Base-by-base conservation (phyloP, 2,888 invertebrate species). In the Pandemis cinnamomeana region DNA sequence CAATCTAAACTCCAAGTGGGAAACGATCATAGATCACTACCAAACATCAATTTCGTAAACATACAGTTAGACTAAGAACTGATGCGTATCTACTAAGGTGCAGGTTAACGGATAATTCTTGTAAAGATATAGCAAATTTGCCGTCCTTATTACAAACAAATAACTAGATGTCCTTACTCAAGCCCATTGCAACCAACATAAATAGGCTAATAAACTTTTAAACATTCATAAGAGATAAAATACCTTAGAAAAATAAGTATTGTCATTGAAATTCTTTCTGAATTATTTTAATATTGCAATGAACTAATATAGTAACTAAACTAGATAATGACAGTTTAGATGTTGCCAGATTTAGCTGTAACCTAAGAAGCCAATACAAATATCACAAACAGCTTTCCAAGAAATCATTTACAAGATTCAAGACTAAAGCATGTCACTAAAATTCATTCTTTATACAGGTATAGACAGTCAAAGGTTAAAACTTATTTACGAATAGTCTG, bases 401-500 rank as follows among this genome's bases (percentile, higher is more conserved):
- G 84, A 84, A 85, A 87, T 83, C 84, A 83, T 86, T 82, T 85
- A 81, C 81, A 85, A 81, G 84, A 85, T 81, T 84, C 80, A 76
- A 80, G 84, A 81, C 82, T 81, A 83, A 85, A 87, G 79, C 80
- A 78, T 82, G 84, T 86, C 87, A 89, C 89, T 87, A 91, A 91
- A 92, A 93, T 91, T 91, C 89, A 88, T 90, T 88, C 86, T 87
- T 87, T 90, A 84, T 89, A 92, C 88, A 91, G 85, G 85, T 88
- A 88, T 86, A 81, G 85, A 89, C 85, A 88, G 91, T 92, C 91
- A 89, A 89, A 85, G 86, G 86, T 88, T 92, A 91, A 92, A 93
- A 91, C 93, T 93, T 93, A 92, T 91, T 92, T 88, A 89, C 92
- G 91, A 91, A 91, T 90, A 89, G 86, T 88, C 82, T 82, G 87